Base-by-base conservation (phyloP, 2,888 invertebrate species). In the Monochamus alternatus region DNA sequence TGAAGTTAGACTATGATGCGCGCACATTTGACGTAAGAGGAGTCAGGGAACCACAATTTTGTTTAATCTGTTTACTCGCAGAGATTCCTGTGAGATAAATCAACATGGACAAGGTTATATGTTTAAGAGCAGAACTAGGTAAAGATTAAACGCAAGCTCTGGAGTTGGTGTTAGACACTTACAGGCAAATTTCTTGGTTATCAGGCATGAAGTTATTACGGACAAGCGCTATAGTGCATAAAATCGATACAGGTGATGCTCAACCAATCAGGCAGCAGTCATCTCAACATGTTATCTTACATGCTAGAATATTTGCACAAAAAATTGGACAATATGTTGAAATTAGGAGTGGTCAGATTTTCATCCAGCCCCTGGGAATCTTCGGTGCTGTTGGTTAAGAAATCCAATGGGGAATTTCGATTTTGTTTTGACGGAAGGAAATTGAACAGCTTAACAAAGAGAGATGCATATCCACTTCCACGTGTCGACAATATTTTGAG, bases 361-460 rank as follows among this genome's bases (percentile, higher is more conserved):
- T 82, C 82, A 3, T 78, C 75, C 9, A 83, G 80, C 32, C 80
- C 81, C 3, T 84, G 83, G 82, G 69, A 75, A 59, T 81, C 80
- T 8, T 82, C 83, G 2, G 81, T 84, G 8, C 52, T 84, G 0
- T 70, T 75, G 22, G 32, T 64, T n/a, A 58, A 71, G 22, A 71
- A 60, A 44, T 10, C 8, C 51, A 51, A 51, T 12, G 68, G 38
- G 32, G 22, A 52, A 5, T 52, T 22, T 22, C 22, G 22, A 22
- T 22, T 22, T 22, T 22, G 22, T 22, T 22, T 22, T 22, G 22
- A 22, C 38, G 74, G 74, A 9, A 58, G 74, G 32, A n/a, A 43
- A n/a, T 8, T 74, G 5, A 74, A 74, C 52, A 44, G 58, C 7
- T 0, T 72, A 7, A 69, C 55, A 72, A 78, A 68, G 59, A 22